phyloP scores from a whole-genome alignment of 2,888 invertebrate species.

The Clitarchus hookeri region DNA sequence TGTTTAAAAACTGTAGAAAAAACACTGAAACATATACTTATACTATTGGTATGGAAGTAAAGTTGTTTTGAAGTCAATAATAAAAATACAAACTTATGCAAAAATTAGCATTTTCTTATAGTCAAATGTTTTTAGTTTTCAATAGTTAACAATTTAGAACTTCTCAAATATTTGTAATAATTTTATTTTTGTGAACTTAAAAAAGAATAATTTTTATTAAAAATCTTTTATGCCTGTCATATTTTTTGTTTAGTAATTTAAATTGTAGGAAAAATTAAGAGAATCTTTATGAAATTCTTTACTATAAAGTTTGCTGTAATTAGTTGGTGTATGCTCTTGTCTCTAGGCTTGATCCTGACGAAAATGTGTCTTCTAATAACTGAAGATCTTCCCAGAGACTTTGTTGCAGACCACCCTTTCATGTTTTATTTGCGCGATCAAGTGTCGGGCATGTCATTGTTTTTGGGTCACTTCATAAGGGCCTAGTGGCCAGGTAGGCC shows the following conservation, averaged over 20 bases:
- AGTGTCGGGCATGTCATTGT: slow-evolving; percentile 18
- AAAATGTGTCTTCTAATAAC: not conserved
- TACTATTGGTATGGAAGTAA: too few relatives aligned
- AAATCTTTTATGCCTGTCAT: not conserved
- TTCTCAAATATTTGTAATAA: too few relatives aligned
- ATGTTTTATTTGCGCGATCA: slow-evolving; percentile 46
- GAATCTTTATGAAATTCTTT: not conserved
- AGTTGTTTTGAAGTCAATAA: too few relatives aligned
- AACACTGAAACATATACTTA: too few relatives aligned
- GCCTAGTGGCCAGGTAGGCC: not conserved
- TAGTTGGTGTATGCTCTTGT: slow-evolving; percentile 1
- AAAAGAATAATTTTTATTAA: not conserved
- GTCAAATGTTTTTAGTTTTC: too few relatives aligned
- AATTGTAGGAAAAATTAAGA: not conserved
- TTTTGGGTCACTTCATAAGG: slow-evolving; percentile 28
- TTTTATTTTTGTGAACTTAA: too few relatives aligned
- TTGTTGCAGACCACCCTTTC: slow-evolving; percentile 53
- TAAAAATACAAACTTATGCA: too few relatives aligned
- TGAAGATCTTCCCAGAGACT: slow-evolving; percentile 11
- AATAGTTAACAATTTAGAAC: too few relatives aligned
- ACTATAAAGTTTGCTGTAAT: not conserved
- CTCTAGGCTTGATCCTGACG: not conserved
- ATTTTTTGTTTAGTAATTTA: not conserved
- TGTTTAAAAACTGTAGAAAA: too few relatives aligned
- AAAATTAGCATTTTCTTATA: too few relatives aligned